Conservation (phyloP, 2,113 vertebrate species). For the Struthio camelus region DNA sequence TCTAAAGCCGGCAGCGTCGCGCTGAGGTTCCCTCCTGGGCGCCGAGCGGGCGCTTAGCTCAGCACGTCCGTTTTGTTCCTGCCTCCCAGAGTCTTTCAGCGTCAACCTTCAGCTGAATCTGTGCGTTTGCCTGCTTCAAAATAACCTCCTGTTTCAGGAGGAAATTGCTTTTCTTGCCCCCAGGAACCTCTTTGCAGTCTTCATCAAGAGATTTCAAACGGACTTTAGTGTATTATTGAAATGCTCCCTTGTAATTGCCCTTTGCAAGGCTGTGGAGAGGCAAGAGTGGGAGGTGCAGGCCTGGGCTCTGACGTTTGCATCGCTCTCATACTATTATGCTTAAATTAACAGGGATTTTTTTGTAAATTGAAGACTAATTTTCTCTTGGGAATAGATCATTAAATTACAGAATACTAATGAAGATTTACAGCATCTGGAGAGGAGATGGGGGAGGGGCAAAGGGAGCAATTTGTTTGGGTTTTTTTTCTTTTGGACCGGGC, state of each 20-base stretch:
- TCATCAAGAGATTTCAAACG: not conserved
- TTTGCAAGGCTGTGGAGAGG: not conserved
- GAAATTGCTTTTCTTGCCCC: slow-evolving; percentile 18
- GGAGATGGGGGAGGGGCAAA: not conserved
- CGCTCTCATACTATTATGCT: not conserved
- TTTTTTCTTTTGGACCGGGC: rapidly evolving
- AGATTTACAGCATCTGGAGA: slow-evolving; percentile 11
- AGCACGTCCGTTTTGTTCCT: rapidly evolving
- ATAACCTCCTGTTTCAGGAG: not conserved
- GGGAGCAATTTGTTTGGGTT: not conserved
- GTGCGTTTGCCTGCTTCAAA: not conserved
- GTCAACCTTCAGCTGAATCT: not conserved
- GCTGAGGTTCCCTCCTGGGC: not conserved
- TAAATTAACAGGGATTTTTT: slow-evolving; percentile 34
- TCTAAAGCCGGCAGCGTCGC: not conserved
- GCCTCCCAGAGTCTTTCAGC: not conserved
- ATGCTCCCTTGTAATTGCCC: not conserved
- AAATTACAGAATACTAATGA: slow-evolving; percentile 57
- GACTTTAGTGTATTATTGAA: not conserved
- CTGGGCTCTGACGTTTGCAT: rapidly evolving
- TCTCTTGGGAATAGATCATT: slow-evolving; percentile 48
- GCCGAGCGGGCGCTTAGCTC: not conserved
- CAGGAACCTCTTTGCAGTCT: not conserved
- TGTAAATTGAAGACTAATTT: slow-evolving; percentile 53
- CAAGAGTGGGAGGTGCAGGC: not conserved